phyloP scores from a whole-genome alignment of 2,113 vertebrate genomes.

The Eolophus roseicapilla region DNA sequence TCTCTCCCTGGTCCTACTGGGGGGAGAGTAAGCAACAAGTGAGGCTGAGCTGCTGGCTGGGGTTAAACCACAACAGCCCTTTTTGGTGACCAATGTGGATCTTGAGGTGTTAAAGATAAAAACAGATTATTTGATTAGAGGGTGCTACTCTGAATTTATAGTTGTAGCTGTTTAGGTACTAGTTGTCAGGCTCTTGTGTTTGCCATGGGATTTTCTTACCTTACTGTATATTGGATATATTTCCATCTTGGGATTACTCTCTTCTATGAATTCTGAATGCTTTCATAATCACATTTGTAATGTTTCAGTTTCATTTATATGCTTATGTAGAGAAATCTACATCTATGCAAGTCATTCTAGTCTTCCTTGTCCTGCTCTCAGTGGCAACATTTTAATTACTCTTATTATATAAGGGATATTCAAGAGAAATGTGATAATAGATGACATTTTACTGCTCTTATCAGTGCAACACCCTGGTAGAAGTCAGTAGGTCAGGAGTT shows the following conservation, averaged over 20 bases:
- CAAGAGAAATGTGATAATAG: background rate
- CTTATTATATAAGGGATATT: background rate
- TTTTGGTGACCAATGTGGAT: background rate
- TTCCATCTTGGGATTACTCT: background rate
- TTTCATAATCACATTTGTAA: background rate
- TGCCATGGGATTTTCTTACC: background rate
- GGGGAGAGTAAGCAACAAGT: background rate
- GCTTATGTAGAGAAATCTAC: background rate
- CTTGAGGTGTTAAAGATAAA: background rate
- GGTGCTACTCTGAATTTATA: background rate
- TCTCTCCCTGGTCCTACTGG: background rate
- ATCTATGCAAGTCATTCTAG: background rate
- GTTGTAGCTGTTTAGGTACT: background rate
- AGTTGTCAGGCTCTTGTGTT: background rate
- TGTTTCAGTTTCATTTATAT: background rate
- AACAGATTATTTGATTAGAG: background rate
- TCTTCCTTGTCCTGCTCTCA: background rate
- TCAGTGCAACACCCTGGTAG: background rate
- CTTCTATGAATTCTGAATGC: background rate
- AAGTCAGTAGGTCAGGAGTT: background rate
- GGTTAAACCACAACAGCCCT: background rate
- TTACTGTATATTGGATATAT: background rate
- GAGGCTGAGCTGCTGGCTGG: background rate
- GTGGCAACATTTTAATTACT: background rate
- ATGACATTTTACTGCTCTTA: background rate